Base-by-base conservation (phyloP, 2,888 invertebrate genomes). In the Flexamia atlantica region DNA sequence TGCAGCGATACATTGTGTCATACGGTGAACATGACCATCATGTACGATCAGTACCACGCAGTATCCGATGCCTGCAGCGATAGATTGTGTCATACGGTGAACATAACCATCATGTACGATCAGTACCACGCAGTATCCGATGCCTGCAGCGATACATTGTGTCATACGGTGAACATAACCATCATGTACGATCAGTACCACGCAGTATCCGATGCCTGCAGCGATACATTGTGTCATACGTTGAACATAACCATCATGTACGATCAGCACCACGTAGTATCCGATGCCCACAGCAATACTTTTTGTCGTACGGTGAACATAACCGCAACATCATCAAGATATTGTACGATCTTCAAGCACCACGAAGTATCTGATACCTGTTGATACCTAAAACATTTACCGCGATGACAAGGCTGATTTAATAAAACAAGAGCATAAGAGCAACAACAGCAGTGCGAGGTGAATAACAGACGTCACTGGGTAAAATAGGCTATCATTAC, bases 1-100 rank as follows among this genome's bases (percentile, higher is more conserved):
- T 36, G 36, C 36, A 36, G 9, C 36, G 9, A 9, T 9, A n/a
- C n/a, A n/a, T n/a, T n/a, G n/a, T n/a, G n/a, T n/a, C n/a, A n/a
- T n/a, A n/a, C n/a, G 23, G 98, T 97, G 98, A 99, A 99, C 36
- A 99, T 98, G 89, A 99, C 98, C 91, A 99, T 98, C 85, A 99
- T 98, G 92, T 99, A 99, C 92, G 98, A 98, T 92, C 12, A 46
- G 7, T 99, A 36, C 99, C 89, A 99, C 99, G 92, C 99, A 99
- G 92, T 99, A 99, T 10, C 99, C 99, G 88, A 36, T 36, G 5
- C 9, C 36, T 36, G 36, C 36, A 36, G 9, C 36, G 9, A 9
- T 9, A n/a, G n/a, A n/a, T n/a, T n/a, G n/a, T n/a, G n/a, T n/a
- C n/a, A n/a, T n/a, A n/a, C n/a, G n/a, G n/a, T n/a, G n/a, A n/a